Evolutionary conservation across 2,888 invertebrate genomes (phyloP).

Genomic region (Dicyrtoma fusca): DNA sequence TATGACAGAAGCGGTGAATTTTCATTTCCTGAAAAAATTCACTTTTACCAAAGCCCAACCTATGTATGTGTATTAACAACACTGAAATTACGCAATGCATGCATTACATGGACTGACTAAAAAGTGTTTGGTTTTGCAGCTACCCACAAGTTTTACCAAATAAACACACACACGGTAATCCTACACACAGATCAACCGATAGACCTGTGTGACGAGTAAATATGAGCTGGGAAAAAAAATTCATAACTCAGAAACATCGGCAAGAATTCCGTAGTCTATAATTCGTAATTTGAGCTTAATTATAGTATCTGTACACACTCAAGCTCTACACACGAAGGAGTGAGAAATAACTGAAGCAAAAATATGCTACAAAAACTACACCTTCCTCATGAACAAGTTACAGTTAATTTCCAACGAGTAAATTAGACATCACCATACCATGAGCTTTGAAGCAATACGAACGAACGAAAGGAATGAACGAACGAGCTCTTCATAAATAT

Average conservation of each 20-base stretch:
- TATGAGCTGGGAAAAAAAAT: not conserved
- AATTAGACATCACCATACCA: conserved; percentile 2
- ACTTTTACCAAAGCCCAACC: conserved; percentile 11
- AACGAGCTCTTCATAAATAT: no score
- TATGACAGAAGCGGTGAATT: no score
- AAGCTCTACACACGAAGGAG: conserved; percentile 15
- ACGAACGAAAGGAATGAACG: no score
- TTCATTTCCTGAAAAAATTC: conserved; percentile 6
- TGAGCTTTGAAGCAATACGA: conserved; percentile 1
- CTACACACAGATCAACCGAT: not conserved
- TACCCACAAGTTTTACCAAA: not conserved
- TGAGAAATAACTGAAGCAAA: conserved; percentile 24
- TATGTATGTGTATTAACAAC: no score
- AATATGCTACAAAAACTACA: conserved; percentile 8
- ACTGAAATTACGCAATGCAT: no score
- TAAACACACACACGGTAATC: not conserved
- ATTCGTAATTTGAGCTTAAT: conserved; percentile 22
- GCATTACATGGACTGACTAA: no score
- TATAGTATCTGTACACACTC: conserved; percentile 11
- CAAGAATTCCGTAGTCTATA: conserved; percentile 3
- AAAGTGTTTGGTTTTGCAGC: no score
- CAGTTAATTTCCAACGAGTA: conserved; percentile 14
- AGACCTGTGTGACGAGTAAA: conserved; percentile 12
- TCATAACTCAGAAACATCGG: not conserved
- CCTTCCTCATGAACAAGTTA: not conserved